phyloP scores from a whole-genome alignment of 2,888 invertebrate species.

The Trissolcus japonicus region DNA sequence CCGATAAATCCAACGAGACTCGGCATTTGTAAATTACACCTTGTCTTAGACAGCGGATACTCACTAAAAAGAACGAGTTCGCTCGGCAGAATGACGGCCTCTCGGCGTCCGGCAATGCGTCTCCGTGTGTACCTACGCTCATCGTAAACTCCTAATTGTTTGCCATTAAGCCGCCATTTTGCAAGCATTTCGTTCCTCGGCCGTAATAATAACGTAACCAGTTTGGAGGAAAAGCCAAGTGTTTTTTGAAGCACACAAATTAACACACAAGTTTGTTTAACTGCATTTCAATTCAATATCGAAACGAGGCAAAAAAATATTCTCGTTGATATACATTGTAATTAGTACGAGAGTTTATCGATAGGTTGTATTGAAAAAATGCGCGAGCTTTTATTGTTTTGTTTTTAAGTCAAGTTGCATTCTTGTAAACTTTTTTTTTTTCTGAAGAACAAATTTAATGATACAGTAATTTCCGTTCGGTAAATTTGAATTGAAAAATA shows the following conservation, averaged over 20 bases:
- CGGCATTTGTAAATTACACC: slow-evolving; percentile 77
- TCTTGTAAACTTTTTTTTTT: too few species aligned
- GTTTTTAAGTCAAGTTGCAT: too few species aligned
- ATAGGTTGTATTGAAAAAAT: too few species aligned
- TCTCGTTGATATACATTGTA: slow-evolving; percentile 10
- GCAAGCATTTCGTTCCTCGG: slow-evolving; percentile 45
- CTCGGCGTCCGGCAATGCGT: slow-evolving; percentile 48
- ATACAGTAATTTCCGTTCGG: too few species aligned
- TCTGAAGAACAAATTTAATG: too few species aligned
- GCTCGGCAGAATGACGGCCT: slow-evolving; percentile 38
- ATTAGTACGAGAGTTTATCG: slow-evolving; percentile 3
- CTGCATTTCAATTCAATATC: slow-evolving; percentile 23
- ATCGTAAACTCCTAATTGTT: slow-evolving; percentile 59
- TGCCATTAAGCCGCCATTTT: slow-evolving; percentile 56
- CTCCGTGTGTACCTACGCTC: slow-evolving; percentile 47
- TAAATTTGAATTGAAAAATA: too few species aligned
- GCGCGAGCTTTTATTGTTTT: too few species aligned
- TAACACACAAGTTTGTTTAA: slow-evolving; percentile 36
- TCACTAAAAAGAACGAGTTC: slow-evolving; percentile 56
- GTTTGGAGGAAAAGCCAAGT: slow-evolving; percentile 46
- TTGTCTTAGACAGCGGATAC: slow-evolving; percentile 64
- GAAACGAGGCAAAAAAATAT: not conserved
- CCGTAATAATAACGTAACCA: slow-evolving; percentile 43
- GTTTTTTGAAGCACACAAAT: slow-evolving; percentile 46
- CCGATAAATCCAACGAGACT: slow-evolving; percentile 76